These are phyloP conservation scores for Xenotilapia caudafasciata DNA, from an alignment of 2,113 vertebrate species.

Conservation along the genomic window DNA sequence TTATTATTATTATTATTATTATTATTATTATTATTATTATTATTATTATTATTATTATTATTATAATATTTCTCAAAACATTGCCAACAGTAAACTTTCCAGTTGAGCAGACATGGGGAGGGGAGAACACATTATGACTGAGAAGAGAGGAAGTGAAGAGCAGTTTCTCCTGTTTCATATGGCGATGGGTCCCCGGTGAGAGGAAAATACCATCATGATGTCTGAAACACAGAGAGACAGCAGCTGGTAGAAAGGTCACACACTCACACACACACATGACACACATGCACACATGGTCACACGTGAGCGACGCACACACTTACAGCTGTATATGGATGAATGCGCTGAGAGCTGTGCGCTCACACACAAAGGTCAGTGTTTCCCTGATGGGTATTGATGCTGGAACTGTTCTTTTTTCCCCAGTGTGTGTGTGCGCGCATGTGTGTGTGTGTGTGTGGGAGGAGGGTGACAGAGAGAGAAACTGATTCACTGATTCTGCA, in stretches of 20 bases:
- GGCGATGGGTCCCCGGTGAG: neutral
- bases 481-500: neutral
- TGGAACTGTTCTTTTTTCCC: neutral
- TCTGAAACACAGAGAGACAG: neutral
- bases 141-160: neutral
- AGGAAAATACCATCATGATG: neutral
- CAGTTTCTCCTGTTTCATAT: neutral
- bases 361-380: constrained; percentile 36
- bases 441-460: neutral
- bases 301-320: neutral
- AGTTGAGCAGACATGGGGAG: neutral
- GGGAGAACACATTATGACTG: neutral
- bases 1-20: too few relatives aligned
- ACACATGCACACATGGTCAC: neutral
- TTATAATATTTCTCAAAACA: too few relatives aligned
- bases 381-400: neutral
- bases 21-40: neutral
- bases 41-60: fast-evolving
- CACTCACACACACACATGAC: neutral
- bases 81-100: neutral
- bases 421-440: neutral
- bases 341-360: neutral
- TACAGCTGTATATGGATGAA: neutral
- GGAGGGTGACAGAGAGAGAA: neutral
- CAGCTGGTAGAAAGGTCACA: constrained; percentile 33